Percentiles rank a stretch among this genome's conserved stretches.
These are phyloP conservation scores for Embiotoca jacksoni DNA, from an alignment of 2,113 vertebrate species.

Conservation along the genomic window DNA sequence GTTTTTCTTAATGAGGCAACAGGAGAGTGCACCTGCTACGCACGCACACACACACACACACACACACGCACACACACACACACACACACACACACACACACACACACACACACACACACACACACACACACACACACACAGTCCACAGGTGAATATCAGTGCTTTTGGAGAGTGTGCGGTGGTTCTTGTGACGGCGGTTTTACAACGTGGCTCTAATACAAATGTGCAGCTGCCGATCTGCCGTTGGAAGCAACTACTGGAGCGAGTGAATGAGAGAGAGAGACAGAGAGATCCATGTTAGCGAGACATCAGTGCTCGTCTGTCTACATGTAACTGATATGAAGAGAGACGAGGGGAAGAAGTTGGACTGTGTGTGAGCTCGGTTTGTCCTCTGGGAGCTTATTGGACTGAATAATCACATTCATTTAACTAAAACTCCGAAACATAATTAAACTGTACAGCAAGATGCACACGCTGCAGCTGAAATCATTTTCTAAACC, in stretches of 20 bases:
- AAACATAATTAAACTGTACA: not conserved
- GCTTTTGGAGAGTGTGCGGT: slow-evolving; percentile 24
- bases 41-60: too few species aligned
- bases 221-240: slow-evolving; percentile 71
- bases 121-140: not conserved
- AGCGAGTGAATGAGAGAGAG: slow-evolving; percentile 4
- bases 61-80: not conserved
- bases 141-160: slow-evolving; percentile 52
- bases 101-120: slow-evolving; percentile 5
- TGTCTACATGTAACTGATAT: slow-evolving; percentile 26
- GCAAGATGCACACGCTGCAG: not conserved
- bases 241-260: slow-evolving; percentile 35
- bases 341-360: not conserved
- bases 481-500: not conserved
- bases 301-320: slow-evolving; percentile 11
- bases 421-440: slow-evolving; percentile 18
- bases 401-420: slow-evolving; percentile 20
- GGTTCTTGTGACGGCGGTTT: slow-evolving; percentile 27
- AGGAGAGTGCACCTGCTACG: slow-evolving; percentile 54
- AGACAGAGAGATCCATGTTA: not conserved
- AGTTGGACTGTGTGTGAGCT: not conserved
- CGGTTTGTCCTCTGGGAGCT: slow-evolving; percentile 4
- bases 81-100: slow-evolving; percentile 1
- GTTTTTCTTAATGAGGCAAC: slow-evolving; percentile 75
- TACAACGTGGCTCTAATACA: slow-evolving; percentile 65